A percentile compares a stretch with the other conserved stretches of the same genome.
phyloP scores from a whole-genome alignment of 2,888 invertebrate species.

The Netelia virgata region DNA sequence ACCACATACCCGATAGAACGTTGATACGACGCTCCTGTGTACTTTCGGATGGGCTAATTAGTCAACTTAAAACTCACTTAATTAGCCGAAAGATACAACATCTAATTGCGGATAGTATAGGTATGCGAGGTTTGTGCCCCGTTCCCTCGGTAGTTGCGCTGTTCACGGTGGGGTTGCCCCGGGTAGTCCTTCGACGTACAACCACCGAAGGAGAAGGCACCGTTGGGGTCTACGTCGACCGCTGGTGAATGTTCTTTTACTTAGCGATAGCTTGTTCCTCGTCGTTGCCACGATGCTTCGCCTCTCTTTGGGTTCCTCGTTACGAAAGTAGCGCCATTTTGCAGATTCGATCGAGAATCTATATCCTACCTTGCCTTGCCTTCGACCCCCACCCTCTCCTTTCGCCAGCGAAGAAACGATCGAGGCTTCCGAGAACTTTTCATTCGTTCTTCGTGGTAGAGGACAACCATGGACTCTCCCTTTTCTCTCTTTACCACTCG shows the following conservation, averaged over 20 bases:
- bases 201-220: constrained; percentile 4
- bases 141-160: not conserved
- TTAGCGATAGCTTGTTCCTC: constrained; percentile 31
- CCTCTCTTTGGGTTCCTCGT: constrained; percentile 35
- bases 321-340: constrained; percentile 62
- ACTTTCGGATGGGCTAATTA: constrained; percentile 62
- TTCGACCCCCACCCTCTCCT: not conserved
- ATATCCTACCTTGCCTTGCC: not conserved
- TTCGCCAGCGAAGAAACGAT: not conserved
- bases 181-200: constrained; percentile 1
- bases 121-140: constrained; percentile 2
- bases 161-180: not conserved
- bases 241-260: constrained; percentile 7
- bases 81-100: constrained; percentile 68
- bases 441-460: not conserved
- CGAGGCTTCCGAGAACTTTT: constrained; percentile 57
- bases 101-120: constrained; percentile 60
- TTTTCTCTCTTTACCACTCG: not conserved
- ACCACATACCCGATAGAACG: not conserved
- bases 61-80: constrained; percentile 69
- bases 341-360: constrained; percentile 59
- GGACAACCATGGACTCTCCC: not conserved
- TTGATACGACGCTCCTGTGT: constrained; percentile 14
- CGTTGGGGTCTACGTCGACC: not conserved
- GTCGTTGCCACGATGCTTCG: constrained; percentile 31